Percentiles rank a stretch among this genome's conserved stretches.
Evolutionary conservation across 2,888 invertebrate species (phyloP).

Genomic region (Periphyllus acericola): DNA sequence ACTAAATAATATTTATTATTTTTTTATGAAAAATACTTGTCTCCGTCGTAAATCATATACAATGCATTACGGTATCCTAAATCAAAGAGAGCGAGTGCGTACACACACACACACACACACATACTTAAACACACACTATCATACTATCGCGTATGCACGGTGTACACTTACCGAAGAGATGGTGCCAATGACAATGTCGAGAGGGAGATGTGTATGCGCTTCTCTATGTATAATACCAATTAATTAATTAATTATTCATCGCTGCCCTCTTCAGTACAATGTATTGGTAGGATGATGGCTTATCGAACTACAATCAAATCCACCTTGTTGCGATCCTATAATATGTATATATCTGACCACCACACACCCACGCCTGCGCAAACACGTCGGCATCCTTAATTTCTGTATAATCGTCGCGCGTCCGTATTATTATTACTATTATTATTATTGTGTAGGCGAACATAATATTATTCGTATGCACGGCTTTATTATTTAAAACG

Average conservation of each 20-base stretch:
- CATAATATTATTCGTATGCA: background rate
- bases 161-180: background rate
- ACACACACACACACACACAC: background rate
- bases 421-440: background rate
- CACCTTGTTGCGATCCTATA: background rate
- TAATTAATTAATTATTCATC: conserved; percentile 33
- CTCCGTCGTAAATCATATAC: background rate
- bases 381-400: background rate
- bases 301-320: conserved; percentile 11
- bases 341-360: background rate
- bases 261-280: conserved; percentile 4
- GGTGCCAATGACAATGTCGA: conserved; percentile 20
- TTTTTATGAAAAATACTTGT: background rate
- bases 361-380: background rate
- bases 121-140: too few relatives aligned
- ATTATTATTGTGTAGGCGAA: background rate
- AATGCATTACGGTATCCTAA: background rate
- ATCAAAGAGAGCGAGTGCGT: background rate
- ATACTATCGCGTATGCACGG: too few relatives aligned
- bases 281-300: background rate
- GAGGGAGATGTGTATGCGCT: background rate
- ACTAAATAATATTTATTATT: too few relatives aligned
- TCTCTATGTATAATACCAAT: conserved; percentile 3
- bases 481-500: background rate
- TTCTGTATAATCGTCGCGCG: background rate